Conservation (phyloP, 1,140 invertebrate genomes). For the Drosophila guanche region DNA sequence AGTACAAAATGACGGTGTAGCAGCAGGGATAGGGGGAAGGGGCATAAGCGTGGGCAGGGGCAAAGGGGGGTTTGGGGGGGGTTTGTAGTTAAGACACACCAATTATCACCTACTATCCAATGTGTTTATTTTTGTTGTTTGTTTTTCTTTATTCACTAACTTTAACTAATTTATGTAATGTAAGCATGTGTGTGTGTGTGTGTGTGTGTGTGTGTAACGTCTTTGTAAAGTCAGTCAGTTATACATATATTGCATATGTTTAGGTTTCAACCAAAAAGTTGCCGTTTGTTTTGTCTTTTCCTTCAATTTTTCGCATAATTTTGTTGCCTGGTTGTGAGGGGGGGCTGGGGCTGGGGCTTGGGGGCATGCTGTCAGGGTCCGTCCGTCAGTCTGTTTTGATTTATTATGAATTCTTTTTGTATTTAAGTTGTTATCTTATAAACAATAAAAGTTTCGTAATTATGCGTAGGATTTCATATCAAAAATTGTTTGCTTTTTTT, state of each 20-base stretch:
- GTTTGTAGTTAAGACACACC: conserved; percentile 75
- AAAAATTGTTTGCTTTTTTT: conserved; percentile 47
- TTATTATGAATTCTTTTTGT: conserved; percentile 35
- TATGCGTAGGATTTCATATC: conserved; percentile 60
- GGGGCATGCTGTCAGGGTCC: conserved; percentile 58
- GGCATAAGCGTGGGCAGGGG: conserved; percentile 1
- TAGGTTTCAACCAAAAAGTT: conserved; percentile 58
- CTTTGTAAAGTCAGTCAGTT: conserved; percentile 74
- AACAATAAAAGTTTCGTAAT: conserved; percentile 53
- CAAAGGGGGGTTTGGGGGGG: no score
- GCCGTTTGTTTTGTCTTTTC: conserved; percentile 43
- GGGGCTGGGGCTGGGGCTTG: neutral
- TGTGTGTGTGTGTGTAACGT: conserved; percentile 61
- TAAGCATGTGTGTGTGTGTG: conserved; percentile 50
- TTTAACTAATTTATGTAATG: conserved; percentile 67
- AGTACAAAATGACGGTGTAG: conserved; percentile 45
- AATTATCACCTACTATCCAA: conserved; percentile 82
- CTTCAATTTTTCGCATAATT: neutral
- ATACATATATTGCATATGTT: conserved; percentile 29
- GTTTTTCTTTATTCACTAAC: conserved; percentile 48
- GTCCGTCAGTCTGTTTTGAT: conserved; percentile 79
- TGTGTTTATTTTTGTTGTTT: conserved; percentile 58
- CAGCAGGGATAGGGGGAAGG: neutral
- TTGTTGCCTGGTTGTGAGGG: conserved; percentile 2
- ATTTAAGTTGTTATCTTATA: conserved; percentile 40